phyloP scores from a whole-genome alignment of 2,888 invertebrate genomes.

The Cheilosia impressa region DNA sequence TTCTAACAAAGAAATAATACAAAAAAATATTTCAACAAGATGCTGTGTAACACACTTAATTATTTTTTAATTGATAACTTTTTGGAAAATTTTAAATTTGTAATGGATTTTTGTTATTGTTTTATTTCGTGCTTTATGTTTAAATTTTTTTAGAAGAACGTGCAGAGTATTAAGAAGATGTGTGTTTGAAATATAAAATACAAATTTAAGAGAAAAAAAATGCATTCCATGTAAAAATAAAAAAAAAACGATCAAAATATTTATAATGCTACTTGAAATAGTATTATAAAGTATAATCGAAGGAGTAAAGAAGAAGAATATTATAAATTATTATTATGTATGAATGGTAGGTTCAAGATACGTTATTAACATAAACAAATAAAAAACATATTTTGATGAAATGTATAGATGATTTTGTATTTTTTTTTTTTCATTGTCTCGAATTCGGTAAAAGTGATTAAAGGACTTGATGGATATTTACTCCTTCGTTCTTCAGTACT shows the following conservation, averaged over 20 bases:
- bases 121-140: constrained; percentile 19
- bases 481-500: background rate
- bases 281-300: constrained; percentile 65
- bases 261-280: constrained; percentile 67
- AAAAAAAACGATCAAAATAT: constrained; percentile 50
- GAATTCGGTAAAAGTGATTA: too few relatives aligned
- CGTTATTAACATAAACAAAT: constrained; percentile 77
- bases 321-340: constrained; percentile 76
- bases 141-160: constrained; percentile 1
- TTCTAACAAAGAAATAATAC: constrained; percentile 20
- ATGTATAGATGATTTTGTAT: constrained; percentile 71
- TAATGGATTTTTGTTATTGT: constrained; percentile 35
- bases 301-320: constrained; percentile 51
- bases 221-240: constrained; percentile 83
- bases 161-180: constrained; percentile 47
- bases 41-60: constrained; percentile 26
- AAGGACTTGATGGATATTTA: background rate
- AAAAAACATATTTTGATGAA: constrained; percentile 77
- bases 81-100: constrained; percentile 39
- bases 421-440: constrained; percentile 36
- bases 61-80: constrained; percentile 23
- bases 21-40: constrained; percentile 41
- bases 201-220: constrained; percentile 50
- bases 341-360: constrained; percentile 79
- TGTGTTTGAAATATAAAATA: constrained; percentile 54